Conservation (phyloP, 2,888 invertebrate species). For the Plagodis pulveraria region DNA sequence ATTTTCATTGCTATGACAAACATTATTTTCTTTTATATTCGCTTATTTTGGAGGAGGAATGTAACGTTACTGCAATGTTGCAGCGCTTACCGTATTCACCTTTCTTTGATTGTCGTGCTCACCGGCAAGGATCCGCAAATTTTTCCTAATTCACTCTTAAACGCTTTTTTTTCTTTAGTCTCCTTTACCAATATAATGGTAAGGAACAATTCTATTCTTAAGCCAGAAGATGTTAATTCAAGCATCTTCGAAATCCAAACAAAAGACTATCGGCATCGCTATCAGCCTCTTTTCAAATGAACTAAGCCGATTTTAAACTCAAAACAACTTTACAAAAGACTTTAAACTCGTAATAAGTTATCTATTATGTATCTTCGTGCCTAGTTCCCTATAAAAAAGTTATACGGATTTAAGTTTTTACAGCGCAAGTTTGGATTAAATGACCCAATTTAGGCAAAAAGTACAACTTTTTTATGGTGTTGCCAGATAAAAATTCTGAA, state of each 20-base stretch:
- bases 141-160: too few species aligned
- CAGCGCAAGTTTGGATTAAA: constrained; percentile 21
- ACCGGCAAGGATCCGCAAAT: too few species aligned
- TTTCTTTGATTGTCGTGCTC: too few species aligned
- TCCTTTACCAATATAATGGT: neutral
- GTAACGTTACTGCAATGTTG: too few species aligned
- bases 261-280: constrained; percentile 14
- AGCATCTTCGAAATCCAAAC: constrained; percentile 3
- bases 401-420: constrained; percentile 15
- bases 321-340: constrained; percentile 11
- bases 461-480: constrained; percentile 21
- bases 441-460: constrained; percentile 28
- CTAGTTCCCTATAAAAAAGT: constrained; percentile 11
- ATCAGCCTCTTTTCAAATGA: neutral
- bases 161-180: too few species aligned
- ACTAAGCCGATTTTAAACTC: constrained; percentile 20
- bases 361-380: constrained; percentile 8
- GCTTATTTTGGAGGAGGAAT: too few species aligned
- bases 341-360: constrained; percentile 8
- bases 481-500: constrained; percentile 3
- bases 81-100: too few species aligned
- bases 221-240: neutral
- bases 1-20: too few species aligned
- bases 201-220: too few species aligned
- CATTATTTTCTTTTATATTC: too few species aligned